These are phyloP conservation scores for Rousettus madagascariensis DNA, from an alignment of 2,797 vertebrate genomes.

Conservation along the genomic window DNA sequence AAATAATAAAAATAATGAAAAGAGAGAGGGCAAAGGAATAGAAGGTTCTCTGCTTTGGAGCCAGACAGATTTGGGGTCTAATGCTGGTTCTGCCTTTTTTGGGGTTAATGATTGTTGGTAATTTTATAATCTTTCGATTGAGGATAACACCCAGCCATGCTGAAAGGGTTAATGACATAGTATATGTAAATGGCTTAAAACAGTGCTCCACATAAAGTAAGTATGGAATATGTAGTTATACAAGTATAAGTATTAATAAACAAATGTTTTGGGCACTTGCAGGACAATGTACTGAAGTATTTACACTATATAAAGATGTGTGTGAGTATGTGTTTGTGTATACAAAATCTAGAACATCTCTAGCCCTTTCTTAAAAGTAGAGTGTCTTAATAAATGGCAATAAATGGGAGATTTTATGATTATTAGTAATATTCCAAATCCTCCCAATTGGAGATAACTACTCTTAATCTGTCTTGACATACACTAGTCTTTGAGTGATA, in stretches of 20 bases:
- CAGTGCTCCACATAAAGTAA: not conserved
- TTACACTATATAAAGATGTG: not conserved
- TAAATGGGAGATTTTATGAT: not conserved
- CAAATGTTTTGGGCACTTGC: not conserved
- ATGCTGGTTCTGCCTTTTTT: not conserved
- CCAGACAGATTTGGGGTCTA: not conserved
- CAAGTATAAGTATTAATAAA: not conserved
- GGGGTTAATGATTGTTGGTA: not conserved
- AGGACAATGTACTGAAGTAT: not conserved
- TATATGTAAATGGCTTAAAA: not conserved
- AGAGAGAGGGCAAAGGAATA: not conserved
- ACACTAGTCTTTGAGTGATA: not conserved
- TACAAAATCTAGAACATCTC: not conserved
- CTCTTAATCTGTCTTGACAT: not conserved
- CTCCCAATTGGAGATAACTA: not conserved
- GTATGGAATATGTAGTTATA: not conserved
- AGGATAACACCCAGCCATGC: not conserved
- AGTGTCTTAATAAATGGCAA: not conserved
- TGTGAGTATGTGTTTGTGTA: not conserved
- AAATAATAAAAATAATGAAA: constrained; percentile 26
- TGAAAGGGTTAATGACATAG: not conserved
- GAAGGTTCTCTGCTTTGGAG: not conserved
- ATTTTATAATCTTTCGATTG: not conserved
- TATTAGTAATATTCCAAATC: constrained; percentile 7
- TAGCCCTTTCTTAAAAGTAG: not conserved